Conservation (phyloP, 2,888 invertebrate species). For the Bimastos eiseni region DNA sequence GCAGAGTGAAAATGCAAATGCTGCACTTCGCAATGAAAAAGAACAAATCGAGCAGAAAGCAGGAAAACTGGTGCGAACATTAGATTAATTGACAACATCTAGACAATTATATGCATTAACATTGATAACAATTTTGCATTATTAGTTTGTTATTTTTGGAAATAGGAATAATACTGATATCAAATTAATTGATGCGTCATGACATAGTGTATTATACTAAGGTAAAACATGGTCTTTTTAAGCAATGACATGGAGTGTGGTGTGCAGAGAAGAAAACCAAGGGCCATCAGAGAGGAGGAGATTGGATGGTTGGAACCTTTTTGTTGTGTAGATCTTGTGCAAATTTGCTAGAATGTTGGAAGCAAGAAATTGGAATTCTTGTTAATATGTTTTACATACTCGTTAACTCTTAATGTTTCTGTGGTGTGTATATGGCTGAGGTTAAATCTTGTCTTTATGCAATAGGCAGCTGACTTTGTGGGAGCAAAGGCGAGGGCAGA, state of each 20-base stretch:
- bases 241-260: no score
- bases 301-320: not conserved
- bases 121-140: no score
- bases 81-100: not conserved
- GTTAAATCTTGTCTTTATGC: not conserved
- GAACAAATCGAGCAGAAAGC: conserved; percentile 59
- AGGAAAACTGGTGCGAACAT: conserved; percentile 54
- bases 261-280: no score
- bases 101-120: no score
- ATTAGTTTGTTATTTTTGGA: no score
- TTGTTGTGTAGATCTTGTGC: not conserved
- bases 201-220: no score
- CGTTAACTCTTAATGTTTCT: not conserved
- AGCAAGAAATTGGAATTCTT: not conserved
- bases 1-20: conserved; percentile 56
- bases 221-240: no score
- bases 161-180: no score
- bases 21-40: conserved; percentile 52
- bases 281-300: no score
- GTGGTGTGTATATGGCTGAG: not conserved
- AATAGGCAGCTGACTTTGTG: conserved; percentile 58
- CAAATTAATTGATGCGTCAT: no score
- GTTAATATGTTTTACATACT: not conserved
- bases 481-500: conserved; percentile 61
- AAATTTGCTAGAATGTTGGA: not conserved